Conservation (phyloP, 92 coral and sea anemone species). For the Isaurus tuberculatus region DNA sequence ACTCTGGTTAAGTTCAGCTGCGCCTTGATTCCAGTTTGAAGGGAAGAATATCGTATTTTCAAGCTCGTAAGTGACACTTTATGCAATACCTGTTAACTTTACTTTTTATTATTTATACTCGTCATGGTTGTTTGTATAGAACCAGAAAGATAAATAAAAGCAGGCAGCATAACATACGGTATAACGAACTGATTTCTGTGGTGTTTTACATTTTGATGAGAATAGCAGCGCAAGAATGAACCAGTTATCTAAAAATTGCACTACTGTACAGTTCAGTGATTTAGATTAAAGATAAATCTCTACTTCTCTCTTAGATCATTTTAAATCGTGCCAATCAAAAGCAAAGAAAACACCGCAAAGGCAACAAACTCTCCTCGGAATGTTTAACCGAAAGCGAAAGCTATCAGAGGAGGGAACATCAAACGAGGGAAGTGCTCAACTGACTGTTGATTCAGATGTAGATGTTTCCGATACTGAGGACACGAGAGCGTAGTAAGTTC, state of each 20-base stretch:
- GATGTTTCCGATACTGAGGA: too few species aligned
- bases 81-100: constrained; percentile 19
- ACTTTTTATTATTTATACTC: not conserved
- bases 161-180: constrained; percentile 36
- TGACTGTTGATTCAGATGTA: too few species aligned
- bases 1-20: constrained; percentile 49
- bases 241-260: constrained; percentile 33
- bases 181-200: constrained; percentile 30
- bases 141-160: constrained; percentile 30
- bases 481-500: too few species aligned
- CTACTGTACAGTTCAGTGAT: constrained; percentile 29
- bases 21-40: constrained; percentile 48
- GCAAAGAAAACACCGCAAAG: constrained; percentile 11
- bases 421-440: too few species aligned
- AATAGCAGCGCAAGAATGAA: constrained; percentile 39
- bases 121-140: constrained; percentile 31
- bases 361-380: constrained; percentile 9
- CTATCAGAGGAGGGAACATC: too few species aligned
- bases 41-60: constrained; percentile 54
- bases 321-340: constrained; percentile 37
- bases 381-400: not conserved
- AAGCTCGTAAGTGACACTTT: constrained; percentile 52
- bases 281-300: constrained; percentile 13
- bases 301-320: constrained; percentile 25
- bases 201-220: constrained; percentile 18